phyloP scores from a whole-genome alignment of 2,888 invertebrate species.

The Dyspetes luteomarginatus region DNA sequence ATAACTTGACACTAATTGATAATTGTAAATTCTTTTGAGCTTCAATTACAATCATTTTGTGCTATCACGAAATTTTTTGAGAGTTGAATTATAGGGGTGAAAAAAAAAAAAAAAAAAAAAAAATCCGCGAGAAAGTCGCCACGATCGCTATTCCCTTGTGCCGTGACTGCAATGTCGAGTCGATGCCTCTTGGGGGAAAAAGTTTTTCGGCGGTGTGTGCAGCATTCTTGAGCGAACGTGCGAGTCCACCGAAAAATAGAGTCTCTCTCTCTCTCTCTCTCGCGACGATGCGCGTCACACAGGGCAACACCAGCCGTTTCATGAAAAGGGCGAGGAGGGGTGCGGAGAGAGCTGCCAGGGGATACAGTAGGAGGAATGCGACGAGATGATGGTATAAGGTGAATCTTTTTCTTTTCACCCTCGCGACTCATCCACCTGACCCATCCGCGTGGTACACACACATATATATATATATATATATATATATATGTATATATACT shows the following conservation, averaged over 20 bases:
- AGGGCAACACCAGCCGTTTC: background rate
- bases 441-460: conserved; percentile 39
- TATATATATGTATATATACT: background rate
- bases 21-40: too few species aligned
- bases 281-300: background rate
- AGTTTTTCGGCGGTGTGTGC: conserved; percentile 22
- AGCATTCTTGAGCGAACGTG: conserved; percentile 6
- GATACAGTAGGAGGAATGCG: conserved; percentile 66
- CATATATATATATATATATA: background rate
- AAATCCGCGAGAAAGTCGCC: background rate
- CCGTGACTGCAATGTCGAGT: conserved; percentile 43
- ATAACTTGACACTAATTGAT: too few species aligned
- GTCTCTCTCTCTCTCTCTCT: background rate
- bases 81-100: background rate
- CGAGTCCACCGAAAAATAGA: conserved; percentile 18
- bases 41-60: too few species aligned
- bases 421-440: conserved; percentile 65
- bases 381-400: conserved; percentile 70
- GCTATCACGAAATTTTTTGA: background rate
- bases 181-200: conserved; percentile 31
- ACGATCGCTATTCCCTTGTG: conserved; percentile 2
- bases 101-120: background rate
- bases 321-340: conserved; percentile 17
- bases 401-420: conserved; percentile 75
- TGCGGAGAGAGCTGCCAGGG: conserved; percentile 17